phyloP scores from a whole-genome alignment of 2,797 vertebrate species.

The Hoplostethus mediterraneus region DNA sequence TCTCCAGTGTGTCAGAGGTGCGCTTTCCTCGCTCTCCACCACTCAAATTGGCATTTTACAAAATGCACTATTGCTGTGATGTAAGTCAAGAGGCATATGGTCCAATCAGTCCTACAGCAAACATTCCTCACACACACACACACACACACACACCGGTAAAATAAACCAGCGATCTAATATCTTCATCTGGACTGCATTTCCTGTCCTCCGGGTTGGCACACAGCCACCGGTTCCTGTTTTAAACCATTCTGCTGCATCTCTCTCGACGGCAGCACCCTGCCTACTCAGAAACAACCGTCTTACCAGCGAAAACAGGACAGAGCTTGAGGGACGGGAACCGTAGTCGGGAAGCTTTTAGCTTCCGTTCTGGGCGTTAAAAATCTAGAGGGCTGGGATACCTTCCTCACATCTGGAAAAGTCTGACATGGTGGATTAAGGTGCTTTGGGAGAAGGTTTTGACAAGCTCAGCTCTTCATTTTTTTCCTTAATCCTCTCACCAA shows the following conservation, averaged over 20 bases:
- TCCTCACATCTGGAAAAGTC: conserved; percentile 63
- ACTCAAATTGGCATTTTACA: too few relatives aligned
- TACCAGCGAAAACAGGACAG: conserved; percentile 17
- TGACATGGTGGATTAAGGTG: conserved; percentile 50
- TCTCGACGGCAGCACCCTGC: conserved; percentile 18
- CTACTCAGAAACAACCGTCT: conserved; percentile 39
- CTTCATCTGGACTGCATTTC: conserved; percentile 78
- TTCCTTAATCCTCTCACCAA: conserved; percentile 24
- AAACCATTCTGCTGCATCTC: conserved; percentile 41
- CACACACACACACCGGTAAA: conserved; percentile 44
- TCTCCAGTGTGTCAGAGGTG: too few relatives aligned
- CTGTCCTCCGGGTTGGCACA: conserved; percentile 57
- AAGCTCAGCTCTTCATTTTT: conserved; percentile 44
- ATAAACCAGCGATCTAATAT: conserved; percentile 51
- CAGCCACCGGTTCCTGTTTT: conserved; percentile 51
- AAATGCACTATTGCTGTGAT: conserved; percentile 4
- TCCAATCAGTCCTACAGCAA: conserved; percentile 11
- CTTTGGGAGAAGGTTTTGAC: conserved; percentile 52
- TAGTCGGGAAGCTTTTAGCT: not conserved
- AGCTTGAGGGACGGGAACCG: conserved; percentile 28
- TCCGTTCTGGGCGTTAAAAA: conserved; percentile 1
- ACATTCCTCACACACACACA: conserved; percentile 20
- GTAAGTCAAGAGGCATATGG: conserved; percentile 24
- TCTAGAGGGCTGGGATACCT: conserved; percentile 19
- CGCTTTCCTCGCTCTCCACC: too few relatives aligned